phyloP scores from a whole-genome alignment of 2,113 vertebrate genomes.

The Danio rerio region DNA sequence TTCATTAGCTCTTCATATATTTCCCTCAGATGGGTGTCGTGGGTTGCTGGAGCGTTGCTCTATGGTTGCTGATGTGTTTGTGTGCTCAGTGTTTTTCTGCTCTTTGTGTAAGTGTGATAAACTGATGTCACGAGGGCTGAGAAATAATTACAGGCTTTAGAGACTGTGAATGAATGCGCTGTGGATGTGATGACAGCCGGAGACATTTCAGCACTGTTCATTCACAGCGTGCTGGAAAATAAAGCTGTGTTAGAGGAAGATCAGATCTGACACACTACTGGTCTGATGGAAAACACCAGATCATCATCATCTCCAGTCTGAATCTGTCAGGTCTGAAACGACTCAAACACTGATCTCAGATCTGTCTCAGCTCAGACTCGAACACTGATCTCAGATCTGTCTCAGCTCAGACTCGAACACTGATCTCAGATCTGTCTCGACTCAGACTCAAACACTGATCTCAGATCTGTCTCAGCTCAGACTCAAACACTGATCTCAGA shows the following conservation, averaged over 20 bases:
- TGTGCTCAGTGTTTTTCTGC: neutral
- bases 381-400: too few species aligned
- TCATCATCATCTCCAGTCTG: slow-evolving; percentile 1
- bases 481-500: too few species aligned
- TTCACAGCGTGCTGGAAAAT: slow-evolving; percentile 11
- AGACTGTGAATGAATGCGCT: slow-evolving; percentile 1
- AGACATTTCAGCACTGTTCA: neutral
- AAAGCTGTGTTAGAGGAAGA: slow-evolving; percentile 33
- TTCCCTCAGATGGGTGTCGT: too few species aligned
- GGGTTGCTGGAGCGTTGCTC: neutral
- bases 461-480: too few species aligned
- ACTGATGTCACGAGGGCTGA: neutral
- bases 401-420: too few species aligned
- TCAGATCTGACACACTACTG: slow-evolving; percentile 22
- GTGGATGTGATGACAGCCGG: neutral
- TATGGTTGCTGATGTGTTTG: neutral
- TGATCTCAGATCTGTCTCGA: too few species aligned
- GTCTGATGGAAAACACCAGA: slow-evolving; percentile 19
- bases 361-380: too few species aligned
- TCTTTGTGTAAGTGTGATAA: neutral
- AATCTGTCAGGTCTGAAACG: neutral
- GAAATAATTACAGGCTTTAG: slow-evolving; percentile 10
- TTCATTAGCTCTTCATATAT: too few species aligned
- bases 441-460: too few species aligned
- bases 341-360: neutral